Evolutionary conservation across 1,140 invertebrate species (phyloP).

Genomic region (Hypothenemus hampei): DNA sequence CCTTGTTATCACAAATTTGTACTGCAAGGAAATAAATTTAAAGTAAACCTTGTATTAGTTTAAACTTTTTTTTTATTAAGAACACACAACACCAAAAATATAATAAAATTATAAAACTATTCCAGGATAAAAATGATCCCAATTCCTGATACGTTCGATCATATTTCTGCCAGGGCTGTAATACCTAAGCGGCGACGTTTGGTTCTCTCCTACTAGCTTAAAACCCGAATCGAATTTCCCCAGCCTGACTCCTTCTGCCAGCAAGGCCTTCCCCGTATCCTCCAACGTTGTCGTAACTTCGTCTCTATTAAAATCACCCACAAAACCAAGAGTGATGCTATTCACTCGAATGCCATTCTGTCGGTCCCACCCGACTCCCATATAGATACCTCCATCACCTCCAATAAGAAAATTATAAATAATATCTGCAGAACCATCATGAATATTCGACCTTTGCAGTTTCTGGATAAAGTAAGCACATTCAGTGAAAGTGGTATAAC

Average conservation of each 20-base stretch:
- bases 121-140: slow-evolving; percentile 35
- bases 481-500: slow-evolving; percentile 34
- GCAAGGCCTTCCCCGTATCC: slow-evolving; percentile 33
- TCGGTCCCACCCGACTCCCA: slow-evolving; percentile 57
- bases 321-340: slow-evolving; percentile 47
- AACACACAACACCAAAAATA: too few species aligned
- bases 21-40: slow-evolving; percentile 2
- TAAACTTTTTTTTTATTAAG: too few species aligned
- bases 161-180: slow-evolving; percentile 42
- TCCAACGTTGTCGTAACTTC: slow-evolving; percentile 39
- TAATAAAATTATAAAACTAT: slow-evolving; percentile 1
- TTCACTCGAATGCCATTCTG: slow-evolving; percentile 51
- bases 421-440: slow-evolving; percentile 43
- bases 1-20: neutral
- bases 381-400: slow-evolving; percentile 61
- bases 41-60: too few species aligned
- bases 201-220: slow-evolving; percentile 48
- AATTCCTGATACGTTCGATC: slow-evolving; percentile 36
- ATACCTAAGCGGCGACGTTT: slow-evolving; percentile 41
- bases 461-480: slow-evolving; percentile 46
- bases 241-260: slow-evolving; percentile 41
- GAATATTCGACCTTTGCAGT: slow-evolving; percentile 36
- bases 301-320: slow-evolving; percentile 47
- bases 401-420: slow-evolving; percentile 66
- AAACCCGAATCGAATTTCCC: slow-evolving; percentile 46